phyloP scores from a whole-genome alignment of 2,797 vertebrate genomes.

The Coccyzus lansbergi region DNA sequence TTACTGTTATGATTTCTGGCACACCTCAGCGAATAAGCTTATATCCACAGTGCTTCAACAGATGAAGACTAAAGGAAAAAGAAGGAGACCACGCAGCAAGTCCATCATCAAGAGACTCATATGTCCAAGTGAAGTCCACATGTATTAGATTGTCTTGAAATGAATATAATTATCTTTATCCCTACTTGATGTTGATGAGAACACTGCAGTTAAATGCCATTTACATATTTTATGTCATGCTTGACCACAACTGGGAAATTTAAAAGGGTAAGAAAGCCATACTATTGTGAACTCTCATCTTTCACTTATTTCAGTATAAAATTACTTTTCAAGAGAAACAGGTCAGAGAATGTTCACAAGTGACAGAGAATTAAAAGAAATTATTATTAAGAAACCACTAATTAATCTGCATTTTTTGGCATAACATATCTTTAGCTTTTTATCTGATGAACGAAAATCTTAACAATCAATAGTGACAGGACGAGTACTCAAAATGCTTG shows the following conservation, averaged over 20 bases:
- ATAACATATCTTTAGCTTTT: not conserved
- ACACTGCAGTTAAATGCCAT: not conserved
- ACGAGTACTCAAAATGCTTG: not conserved
- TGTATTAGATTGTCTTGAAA: not conserved
- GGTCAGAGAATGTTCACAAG: not conserved
- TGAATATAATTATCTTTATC: not conserved
- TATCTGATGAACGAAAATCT: not conserved
- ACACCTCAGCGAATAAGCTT: not conserved
- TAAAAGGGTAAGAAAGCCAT: not conserved
- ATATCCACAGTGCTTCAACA: not conserved
- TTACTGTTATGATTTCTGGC: not conserved
- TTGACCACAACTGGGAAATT: not conserved
- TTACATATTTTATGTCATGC: not conserved
- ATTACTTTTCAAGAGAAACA: not conserved
- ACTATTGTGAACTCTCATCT: not conserved
- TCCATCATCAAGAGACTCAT: accelerated
- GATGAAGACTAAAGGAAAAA: not conserved
- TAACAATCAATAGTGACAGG: not conserved
- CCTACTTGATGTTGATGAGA: not conserved
- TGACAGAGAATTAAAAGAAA: not conserved
- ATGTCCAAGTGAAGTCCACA: not conserved
- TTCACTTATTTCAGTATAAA: not conserved
- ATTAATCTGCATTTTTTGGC: not conserved
- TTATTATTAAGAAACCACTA: not conserved
- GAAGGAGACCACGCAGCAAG: not conserved